These are phyloP conservation scores for Pelvicachromis taeniatus DNA, from an alignment of 2,113 vertebrate species.

Conservation along the genomic window DNA sequence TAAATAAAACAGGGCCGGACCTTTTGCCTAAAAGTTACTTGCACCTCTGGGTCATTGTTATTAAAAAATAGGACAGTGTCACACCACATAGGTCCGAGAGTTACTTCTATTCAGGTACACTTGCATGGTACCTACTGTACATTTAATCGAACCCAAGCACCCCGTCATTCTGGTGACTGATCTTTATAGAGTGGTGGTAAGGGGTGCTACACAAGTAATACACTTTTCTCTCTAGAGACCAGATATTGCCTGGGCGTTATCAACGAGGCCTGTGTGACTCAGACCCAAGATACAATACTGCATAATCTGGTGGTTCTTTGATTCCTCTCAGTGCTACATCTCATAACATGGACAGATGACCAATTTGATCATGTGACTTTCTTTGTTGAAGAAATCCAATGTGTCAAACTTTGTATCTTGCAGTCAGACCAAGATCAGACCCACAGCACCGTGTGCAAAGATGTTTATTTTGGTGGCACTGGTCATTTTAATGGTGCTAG, in stretches of 20 bases:
- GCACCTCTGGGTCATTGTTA: too few species aligned
- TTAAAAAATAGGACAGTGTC: too few species aligned
- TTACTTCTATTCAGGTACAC: too few species aligned
- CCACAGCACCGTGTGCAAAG: neutral
- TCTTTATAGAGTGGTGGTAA: too few species aligned
- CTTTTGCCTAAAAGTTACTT: too few species aligned
- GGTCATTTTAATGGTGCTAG: neutral
- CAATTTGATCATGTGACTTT: constrained; percentile 77
- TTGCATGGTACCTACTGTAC: too few species aligned
- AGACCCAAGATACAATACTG: neutral
- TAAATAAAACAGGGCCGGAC: too few species aligned
- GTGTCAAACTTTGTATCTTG: neutral
- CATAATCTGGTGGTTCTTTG: neutral
- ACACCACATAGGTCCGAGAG: too few species aligned
- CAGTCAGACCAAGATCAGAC: neutral
- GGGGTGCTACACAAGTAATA: too few species aligned
- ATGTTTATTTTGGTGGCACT: neutral
- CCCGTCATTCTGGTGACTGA: too few species aligned
- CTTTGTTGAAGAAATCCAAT: constrained; percentile 64
- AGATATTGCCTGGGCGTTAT: neutral
- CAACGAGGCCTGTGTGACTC: neutral
- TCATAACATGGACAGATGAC: constrained; percentile 68
- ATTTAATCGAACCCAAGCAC: too few species aligned
- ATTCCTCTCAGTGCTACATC: neutral
- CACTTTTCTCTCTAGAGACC: neutral